These are phyloP conservation scores for Nettapus auritus DNA, from an alignment of 2,113 vertebrate genomes.

Conservation along the genomic window DNA sequence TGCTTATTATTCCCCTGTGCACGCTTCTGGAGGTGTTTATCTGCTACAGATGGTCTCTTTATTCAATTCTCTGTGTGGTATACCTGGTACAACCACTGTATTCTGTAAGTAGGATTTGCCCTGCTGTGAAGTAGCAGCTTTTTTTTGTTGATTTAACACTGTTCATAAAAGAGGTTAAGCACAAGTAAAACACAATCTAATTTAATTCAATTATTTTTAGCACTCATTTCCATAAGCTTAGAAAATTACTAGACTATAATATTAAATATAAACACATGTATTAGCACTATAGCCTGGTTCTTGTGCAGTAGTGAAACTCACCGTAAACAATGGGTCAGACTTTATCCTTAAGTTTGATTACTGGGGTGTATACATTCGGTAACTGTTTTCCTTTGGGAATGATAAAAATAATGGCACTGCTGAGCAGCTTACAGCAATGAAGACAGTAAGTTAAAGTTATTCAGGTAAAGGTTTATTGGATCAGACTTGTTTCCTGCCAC, in stretches of 20 bases:
- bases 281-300: not conserved
- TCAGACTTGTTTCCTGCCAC: not conserved
- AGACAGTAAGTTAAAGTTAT: not conserved
- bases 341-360: not conserved
- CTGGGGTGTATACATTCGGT: not conserved
- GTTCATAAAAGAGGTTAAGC: not conserved
- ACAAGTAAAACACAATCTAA: not conserved
- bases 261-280: not conserved
- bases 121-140: not conserved
- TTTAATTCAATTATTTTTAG: not conserved
- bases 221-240: not conserved
- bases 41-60: not conserved
- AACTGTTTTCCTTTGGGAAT: not conserved
- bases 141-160: not conserved
- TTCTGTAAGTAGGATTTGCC: not conserved
- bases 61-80: not conserved
- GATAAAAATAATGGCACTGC: not conserved
- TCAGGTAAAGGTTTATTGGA: not conserved
- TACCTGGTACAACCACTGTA: not conserved
- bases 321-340: not conserved
- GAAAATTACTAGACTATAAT: not conserved
- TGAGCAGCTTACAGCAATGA: not conserved
- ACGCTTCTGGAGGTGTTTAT: not conserved
- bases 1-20: not conserved
- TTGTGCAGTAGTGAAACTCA: not conserved